Evolutionary conservation across 1,140 invertebrate genomes (phyloP), one percentile per base, ranked within the genome.

Genomic region (Caenorhabditis briggsae): DNA sequence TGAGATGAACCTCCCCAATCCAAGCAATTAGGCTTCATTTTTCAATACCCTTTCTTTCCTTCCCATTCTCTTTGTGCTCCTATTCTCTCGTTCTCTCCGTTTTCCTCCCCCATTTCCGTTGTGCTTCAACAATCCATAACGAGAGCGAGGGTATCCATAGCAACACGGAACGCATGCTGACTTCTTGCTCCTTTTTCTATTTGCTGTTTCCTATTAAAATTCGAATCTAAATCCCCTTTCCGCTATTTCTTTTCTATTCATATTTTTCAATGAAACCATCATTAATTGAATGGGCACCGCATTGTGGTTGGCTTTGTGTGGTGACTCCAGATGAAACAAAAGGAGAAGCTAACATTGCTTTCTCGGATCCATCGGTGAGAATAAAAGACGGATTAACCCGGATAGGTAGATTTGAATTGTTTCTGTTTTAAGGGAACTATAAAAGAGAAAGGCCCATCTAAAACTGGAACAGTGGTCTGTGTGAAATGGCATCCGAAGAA

Each of bases 261-360:
- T 25, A 2, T 46, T 6, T 23, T 50, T n/a, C 64, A 50, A 53
- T 78, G 70, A 78, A 78, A 50, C 70, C 70, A 50, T 78, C n/a
- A 18, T 25, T 78, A 78, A 78, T 78, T 53, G 70, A 78, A 50
- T 78, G 70, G 70, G 70, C 70, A 11, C 70, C 70, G 9, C 70
- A 78, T 23, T 50, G 70, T 25, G 70, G 70, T 20, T 78, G 70
- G 70, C 20, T 78, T 23, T 78, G 70, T 25, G 70, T 78, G 2
- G 70, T 78, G 6, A 78, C 70, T 23, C n/a, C 9, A 20, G n/a
- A 53, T 25, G 70, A 78, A 46, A 50, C 2, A 78, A 50, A 6
- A 2, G 70, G 70, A 78, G 46, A 50, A 23, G 11, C 70, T 8
- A 78, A 78, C 23, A 14, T 78, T 14, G 70, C 70, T 2, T 78